Conservation (phyloP, 2,113 vertebrate genomes). For the Ranitomeya imitator region DNA sequence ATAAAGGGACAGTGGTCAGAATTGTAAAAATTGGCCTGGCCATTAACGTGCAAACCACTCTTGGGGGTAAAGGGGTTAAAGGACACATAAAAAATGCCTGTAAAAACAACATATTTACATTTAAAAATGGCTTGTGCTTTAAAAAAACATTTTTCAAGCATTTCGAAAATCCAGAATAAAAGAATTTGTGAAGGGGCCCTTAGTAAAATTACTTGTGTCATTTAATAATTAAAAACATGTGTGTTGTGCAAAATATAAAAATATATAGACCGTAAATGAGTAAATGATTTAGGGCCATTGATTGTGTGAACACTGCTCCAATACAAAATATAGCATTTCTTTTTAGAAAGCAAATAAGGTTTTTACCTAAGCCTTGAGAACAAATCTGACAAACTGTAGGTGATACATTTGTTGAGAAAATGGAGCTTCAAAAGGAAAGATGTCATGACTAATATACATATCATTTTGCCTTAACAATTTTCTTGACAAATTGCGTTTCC, state of each 20-base stretch:
- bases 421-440: constrained; percentile 41
- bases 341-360: constrained; percentile 22
- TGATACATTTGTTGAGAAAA: constrained; percentile 52
- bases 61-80: too few relatives aligned
- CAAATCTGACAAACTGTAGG: constrained; percentile 48
- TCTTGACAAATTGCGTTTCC: constrained; percentile 51
- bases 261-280: background rate
- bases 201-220: background rate
- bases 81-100: too few relatives aligned
- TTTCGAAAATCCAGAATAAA: too few relatives aligned
- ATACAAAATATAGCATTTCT: background rate
- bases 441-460: constrained; percentile 39
- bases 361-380: constrained; percentile 35
- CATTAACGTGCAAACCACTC: too few relatives aligned
- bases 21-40: too few relatives aligned
- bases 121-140: too few relatives aligned
- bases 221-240: background rate
- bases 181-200: too few relatives aligned
- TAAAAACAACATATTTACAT: too few relatives aligned
- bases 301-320: background rate
- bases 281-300: background rate
- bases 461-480: constrained; percentile 44
- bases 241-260: background rate
- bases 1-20: too few relatives aligned
- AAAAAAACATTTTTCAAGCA: too few relatives aligned